phyloP scores from a whole-genome alignment of 92 coral and sea anemone species.

The Metridium senile region DNA sequence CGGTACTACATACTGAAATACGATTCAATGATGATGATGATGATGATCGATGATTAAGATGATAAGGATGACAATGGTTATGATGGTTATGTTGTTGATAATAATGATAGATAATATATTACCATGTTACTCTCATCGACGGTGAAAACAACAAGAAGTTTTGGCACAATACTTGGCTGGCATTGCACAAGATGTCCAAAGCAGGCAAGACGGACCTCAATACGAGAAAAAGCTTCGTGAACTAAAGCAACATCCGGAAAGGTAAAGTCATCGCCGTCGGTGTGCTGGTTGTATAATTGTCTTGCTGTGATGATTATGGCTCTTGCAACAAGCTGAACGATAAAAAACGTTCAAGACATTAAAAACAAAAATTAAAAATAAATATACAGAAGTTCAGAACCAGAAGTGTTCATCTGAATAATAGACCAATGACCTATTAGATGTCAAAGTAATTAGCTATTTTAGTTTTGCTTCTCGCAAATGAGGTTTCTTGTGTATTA shows the following conservation, averaged over 20 bases:
- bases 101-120: too few species aligned
- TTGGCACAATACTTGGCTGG: constrained; percentile 53
- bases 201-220: constrained; percentile 57
- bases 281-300: constrained; percentile 43
- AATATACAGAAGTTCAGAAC: too few species aligned
- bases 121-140: constrained; percentile 68
- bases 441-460: too few species aligned
- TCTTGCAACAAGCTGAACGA: constrained; percentile 50
- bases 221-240: constrained; percentile 55
- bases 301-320: constrained; percentile 56
- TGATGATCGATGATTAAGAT: too few species aligned
- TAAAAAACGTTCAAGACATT: background rate
- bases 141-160: constrained; percentile 43
- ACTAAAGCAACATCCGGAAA: constrained; percentile 56
- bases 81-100: background rate
- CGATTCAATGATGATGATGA: too few species aligned
- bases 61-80: background rate
- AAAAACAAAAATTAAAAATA: background rate
- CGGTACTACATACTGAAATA: too few species aligned
- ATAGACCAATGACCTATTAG: too few species aligned
- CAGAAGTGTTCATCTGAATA: background rate
- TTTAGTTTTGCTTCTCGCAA: too few species aligned
- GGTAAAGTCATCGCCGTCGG: constrained; percentile 14
- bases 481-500: too few species aligned
- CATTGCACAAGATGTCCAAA: constrained; percentile 56